Evolutionary conservation across 2,888 invertebrate genomes (phyloP), one percentile per base, ranked within the genome.

Genomic region (Xanthorhoe spadicearia): DNA sequence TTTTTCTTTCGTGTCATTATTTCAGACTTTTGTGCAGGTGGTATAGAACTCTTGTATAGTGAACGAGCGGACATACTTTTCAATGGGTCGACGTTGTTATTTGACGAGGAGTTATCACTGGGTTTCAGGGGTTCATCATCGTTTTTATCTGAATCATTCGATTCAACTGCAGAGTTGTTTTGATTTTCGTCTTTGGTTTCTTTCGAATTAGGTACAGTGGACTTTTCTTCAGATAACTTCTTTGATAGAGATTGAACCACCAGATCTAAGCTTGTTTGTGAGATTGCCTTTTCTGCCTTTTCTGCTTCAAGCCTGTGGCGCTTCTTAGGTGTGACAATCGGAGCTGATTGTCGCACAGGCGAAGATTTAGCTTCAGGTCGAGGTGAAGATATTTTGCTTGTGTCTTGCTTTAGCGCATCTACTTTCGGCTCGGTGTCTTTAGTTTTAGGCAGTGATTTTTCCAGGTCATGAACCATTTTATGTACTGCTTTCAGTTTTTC

Each of bases 261-360:
- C 77, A 88, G 87, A 77, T 93, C 92, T 65, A 94, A 83, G 64
- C 84, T 89, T 7, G 89, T 85, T 75, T 86, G 82, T 56, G 86
- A 81, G 50, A 89, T 81, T 46, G 83, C 87, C 74, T 90, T 92
- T 49, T 95, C 94, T 46, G 83, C 87, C 74, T 90, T 92, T 49
- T 94, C 94, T 23, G 94, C 92, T 86, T 96, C 96, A 58, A 95
- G 78, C 70, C 96, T 89, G 78, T 96, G 96, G 0, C 96, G 92
- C 78, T 96, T 96, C 78, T 96, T 96, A 0, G 96, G 96, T 0
- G 96, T 96, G 0, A 95, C 95, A 19, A 93, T 92, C 19, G 93
- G 93, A 18, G 93, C 89, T 13, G 87, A 80, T 77, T 90, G 89
- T 60, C 89, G 85, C 43, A 86, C 71, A 9, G 89, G 89, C 6